A percentile compares a stretch with the other conserved stretches of the same genome.
phyloP scores from a whole-genome alignment of 2,888 invertebrate genomes.

The Andrena bucephala region DNA sequence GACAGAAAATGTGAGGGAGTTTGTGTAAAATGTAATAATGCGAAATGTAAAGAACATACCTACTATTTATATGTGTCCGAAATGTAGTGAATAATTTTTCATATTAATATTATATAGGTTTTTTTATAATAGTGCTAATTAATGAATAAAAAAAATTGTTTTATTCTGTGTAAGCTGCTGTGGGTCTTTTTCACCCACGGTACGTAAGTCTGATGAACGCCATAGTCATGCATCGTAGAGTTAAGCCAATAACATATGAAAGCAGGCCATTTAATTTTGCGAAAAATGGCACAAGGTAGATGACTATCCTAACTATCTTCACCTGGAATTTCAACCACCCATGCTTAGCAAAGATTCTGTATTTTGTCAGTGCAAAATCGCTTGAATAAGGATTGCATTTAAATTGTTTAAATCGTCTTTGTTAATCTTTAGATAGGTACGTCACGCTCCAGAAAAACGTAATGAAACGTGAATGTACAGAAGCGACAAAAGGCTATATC shows the following conservation, averaged over 20 bases:
- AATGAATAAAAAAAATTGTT: neutral
- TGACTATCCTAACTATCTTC: too few relatives aligned
- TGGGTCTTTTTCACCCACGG: neutral
- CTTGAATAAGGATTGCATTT: neutral
- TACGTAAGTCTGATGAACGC: neutral
- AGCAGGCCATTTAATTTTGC: too few relatives aligned
- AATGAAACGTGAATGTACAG: slow-evolving; percentile 29
- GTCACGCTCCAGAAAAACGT: neutral
- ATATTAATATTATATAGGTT: too few relatives aligned
- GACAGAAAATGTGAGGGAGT: too few relatives aligned
- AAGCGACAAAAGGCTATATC: neutral
- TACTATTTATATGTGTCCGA: neutral
- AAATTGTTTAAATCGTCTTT: neutral
- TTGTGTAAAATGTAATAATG: too few relatives aligned
- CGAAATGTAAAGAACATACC: too few relatives aligned
- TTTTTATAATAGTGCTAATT: neutral
- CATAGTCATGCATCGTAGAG: neutral
- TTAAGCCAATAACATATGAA: neutral
- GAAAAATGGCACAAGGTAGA: too few relatives aligned
- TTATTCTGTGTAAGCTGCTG: neutral
- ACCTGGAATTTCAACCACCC: too few relatives aligned
- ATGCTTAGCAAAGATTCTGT: too few relatives aligned
- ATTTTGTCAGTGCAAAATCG: too few relatives aligned
- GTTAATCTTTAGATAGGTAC: too few relatives aligned
- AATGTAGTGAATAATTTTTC: neutral